phyloP scores from a whole-genome alignment of 64 coral and sea anemone genomes.

The Actinia tenebrosa region DNA sequence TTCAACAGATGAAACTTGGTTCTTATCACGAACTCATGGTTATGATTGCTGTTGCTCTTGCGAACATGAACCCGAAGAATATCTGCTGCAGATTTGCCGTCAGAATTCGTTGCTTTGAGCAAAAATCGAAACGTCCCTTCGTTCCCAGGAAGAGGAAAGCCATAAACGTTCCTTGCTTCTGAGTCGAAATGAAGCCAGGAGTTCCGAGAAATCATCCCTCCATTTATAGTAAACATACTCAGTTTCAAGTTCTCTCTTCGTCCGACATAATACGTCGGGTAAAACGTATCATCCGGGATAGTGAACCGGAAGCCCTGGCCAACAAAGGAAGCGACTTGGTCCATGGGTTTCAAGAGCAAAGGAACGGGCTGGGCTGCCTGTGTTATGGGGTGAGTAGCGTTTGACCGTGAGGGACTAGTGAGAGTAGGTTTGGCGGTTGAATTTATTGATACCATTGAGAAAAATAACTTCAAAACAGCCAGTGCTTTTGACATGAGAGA shows the following conservation, averaged over 20 bases:
- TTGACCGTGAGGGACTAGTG: background rate
- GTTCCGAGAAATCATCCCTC: slow-evolving; percentile 25
- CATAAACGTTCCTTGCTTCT: slow-evolving; percentile 14
- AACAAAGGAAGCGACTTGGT: slow-evolving; percentile 26
- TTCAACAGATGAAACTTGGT: slow-evolving; percentile 31
- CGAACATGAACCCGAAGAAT: slow-evolving; percentile 27
- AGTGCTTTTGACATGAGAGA: slow-evolving; percentile 96
- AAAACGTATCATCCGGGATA: slow-evolving; percentile 43
- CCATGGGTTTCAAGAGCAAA: slow-evolving; percentile 30
- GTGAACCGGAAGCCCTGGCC: slow-evolving; percentile 42
- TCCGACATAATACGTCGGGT: background rate
- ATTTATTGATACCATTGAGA: slow-evolving; percentile 69
- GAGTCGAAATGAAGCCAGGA: slow-evolving; percentile 73
- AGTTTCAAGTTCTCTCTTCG: slow-evolving; percentile 26
- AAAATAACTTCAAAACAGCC: slow-evolving; percentile 80
- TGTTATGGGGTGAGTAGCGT: background rate
- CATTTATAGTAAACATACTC: slow-evolving; percentile 46
- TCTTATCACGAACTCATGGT: slow-evolving; percentile 58
- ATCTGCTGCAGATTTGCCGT: slow-evolving; percentile 11
- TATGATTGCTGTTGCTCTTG: slow-evolving; percentile 19
- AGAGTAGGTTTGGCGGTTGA: slow-evolving; percentile 35
- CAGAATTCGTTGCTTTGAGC: slow-evolving; percentile 25
- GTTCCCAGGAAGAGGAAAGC: slow-evolving; percentile 62
- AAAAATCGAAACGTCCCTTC: slow-evolving; percentile 24
- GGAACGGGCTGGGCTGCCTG: slow-evolving; percentile 1